Evolutionary conservation across 2,888 invertebrate genomes (phyloP).

Genomic region (Muschampia plurimacula): DNA sequence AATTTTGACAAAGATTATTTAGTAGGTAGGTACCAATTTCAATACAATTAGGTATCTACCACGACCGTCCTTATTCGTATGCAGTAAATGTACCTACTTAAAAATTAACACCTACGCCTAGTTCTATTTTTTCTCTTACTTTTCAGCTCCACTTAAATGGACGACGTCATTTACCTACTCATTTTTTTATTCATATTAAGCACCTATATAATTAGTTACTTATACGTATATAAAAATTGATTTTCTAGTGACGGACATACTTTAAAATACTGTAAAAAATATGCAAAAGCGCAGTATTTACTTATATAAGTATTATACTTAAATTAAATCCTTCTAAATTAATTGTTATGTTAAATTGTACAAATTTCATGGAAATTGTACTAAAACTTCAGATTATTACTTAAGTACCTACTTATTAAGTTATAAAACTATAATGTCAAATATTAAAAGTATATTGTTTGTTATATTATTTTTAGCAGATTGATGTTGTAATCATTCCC

Average conservation of each 20-base stretch:
- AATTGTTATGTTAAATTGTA: not conserved
- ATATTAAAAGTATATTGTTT: not conserved
- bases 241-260: no score
- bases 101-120: no score
- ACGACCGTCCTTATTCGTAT: conserved; percentile 25
- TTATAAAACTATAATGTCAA: no score
- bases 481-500: conserved; percentile 41
- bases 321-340: not conserved
- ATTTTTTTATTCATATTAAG: no score
- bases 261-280: no score
- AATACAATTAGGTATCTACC: conserved; percentile 23
- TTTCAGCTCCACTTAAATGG: conserved; percentile 23
- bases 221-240: no score
- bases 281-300: no score
- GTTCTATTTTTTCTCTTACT: conserved; percentile 22
- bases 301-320: not conserved
- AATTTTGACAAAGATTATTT: conserved; percentile 25
- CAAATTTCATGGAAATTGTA: conserved; percentile 44
- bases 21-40: not conserved
- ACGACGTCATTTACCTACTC: no score
- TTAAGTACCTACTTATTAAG: no score
- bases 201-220: no score
- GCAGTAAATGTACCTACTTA: not conserved
- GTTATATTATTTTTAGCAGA: not conserved
- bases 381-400: no score